A percentile compares a stretch with the other conserved stretches of the same genome.
These are phyloP conservation scores for Brachionus koreanus DNA, from an alignment of 1,140 invertebrate genomes.

Conservation along the genomic window DNA sequence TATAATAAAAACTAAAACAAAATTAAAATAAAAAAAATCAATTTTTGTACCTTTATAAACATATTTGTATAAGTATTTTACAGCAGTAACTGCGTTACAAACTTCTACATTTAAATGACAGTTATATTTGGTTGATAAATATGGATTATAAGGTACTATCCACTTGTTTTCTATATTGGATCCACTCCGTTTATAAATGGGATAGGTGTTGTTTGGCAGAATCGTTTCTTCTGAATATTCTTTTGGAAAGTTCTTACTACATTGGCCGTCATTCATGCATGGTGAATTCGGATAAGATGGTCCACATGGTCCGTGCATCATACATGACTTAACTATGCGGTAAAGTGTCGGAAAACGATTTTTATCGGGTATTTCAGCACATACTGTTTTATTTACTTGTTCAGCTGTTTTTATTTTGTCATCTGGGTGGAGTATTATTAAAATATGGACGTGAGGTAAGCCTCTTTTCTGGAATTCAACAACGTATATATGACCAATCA, in stretches of 20 bases:
- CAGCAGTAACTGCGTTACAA: conserved; percentile 45
- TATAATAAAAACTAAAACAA: no score
- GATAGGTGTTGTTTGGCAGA: conserved; percentile 45
- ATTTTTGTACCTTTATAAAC: conserved; percentile 54
- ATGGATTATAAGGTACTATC: conserved; percentile 46
- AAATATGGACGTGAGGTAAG: conserved; percentile 61
- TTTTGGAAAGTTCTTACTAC: conserved; percentile 48
- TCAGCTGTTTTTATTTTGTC: conserved; percentile 42
- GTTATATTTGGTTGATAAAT: conserved; percentile 44
- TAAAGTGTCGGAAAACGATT: conserved; percentile 41
- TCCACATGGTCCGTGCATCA: conserved; percentile 49
- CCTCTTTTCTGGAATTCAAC: conserved; percentile 63
- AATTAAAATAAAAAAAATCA: no score
- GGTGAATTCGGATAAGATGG: conserved; percentile 44
- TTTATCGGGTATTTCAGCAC: conserved; percentile 46
- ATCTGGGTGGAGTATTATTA: conserved; percentile 54
- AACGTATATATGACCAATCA: conserved; percentile 53
- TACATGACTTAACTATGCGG: conserved; percentile 45
- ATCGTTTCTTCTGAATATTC: conserved; percentile 40
- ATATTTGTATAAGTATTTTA: conserved; percentile 55
- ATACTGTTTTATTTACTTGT: conserved; percentile 41
- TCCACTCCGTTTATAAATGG: conserved; percentile 24
- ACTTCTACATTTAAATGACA: conserved; percentile 48
- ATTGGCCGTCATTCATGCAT: conserved; percentile 49
- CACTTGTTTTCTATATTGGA: not conserved